phyloP scores from a whole-genome alignment of 2,888 invertebrate genomes.

The Papilio gigon region DNA sequence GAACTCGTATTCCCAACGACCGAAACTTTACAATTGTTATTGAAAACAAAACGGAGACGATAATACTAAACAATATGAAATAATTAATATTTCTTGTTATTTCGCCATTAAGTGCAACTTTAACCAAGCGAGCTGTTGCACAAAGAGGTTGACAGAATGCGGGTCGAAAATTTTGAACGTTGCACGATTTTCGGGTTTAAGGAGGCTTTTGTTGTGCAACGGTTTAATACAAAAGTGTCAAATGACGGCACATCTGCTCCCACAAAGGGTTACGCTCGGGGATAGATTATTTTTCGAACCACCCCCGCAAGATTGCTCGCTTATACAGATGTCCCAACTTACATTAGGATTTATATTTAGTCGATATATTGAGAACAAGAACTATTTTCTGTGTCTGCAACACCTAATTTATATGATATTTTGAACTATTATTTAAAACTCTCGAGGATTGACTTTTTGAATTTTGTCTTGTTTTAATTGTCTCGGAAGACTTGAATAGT shows the following conservation, averaged over 20 bases:
- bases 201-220: slow-evolving; percentile 82
- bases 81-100: slow-evolving; percentile 37
- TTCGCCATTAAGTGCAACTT: slow-evolving; percentile 43
- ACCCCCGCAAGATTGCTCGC: slow-evolving; percentile 80
- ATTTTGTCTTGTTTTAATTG: background rate
- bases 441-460: no score
- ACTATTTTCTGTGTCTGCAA: slow-evolving; percentile 7
- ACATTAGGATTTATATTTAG: slow-evolving; percentile 45
- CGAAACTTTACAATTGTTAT: slow-evolving; percentile 39
- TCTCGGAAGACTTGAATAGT: background rate
- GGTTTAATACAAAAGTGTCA: slow-evolving; percentile 83
- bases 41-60: slow-evolving; percentile 26
- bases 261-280: slow-evolving; percentile 79
- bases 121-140: slow-evolving; percentile 51
- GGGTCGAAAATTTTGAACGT: slow-evolving; percentile 76
- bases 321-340: slow-evolving; percentile 77
- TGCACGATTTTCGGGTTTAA: slow-evolving; percentile 81
- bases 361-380: slow-evolving; percentile 1
- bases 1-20: slow-evolving; percentile 32
- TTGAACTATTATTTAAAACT: background rate
- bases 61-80: slow-evolving; percentile 26
- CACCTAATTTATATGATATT: background rate
- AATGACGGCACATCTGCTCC: slow-evolving; percentile 82
- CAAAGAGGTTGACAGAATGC: slow-evolving; percentile 74
- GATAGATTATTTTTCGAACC: slow-evolving; percentile 81